Conservation (phyloP, 2,888 invertebrate genomes). For the Acrobasis repandana region DNA sequence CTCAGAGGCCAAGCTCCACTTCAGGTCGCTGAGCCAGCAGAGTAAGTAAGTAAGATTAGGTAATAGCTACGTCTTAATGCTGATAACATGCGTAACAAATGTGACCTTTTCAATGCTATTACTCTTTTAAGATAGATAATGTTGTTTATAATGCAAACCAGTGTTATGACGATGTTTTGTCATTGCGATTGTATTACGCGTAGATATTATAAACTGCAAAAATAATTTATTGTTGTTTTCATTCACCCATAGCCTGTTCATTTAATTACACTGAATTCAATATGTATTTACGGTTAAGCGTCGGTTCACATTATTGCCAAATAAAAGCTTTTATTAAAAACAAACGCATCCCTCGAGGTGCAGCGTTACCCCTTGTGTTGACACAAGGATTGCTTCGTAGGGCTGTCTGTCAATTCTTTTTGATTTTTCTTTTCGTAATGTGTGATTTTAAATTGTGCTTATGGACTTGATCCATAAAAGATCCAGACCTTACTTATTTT, state of each 20-base stretch:
- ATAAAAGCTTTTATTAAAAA: conserved; percentile 76
- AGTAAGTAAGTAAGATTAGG: too few species aligned
- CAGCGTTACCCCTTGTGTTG: conserved; percentile 61
- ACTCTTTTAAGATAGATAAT: too few species aligned
- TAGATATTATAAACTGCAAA: background rate
- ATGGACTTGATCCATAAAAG: too few species aligned
- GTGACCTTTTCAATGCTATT: too few species aligned
- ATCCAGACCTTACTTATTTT: too few species aligned
- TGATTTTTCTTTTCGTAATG: background rate
- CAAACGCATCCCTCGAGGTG: conserved; percentile 64
- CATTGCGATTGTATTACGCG: too few species aligned
- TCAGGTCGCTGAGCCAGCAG: too few species aligned
- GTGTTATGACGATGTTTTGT: too few species aligned
- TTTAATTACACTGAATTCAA: conserved; percentile 28
- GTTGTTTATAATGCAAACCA: too few species aligned
- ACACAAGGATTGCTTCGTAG: conserved; percentile 61
- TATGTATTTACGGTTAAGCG: conserved; percentile 30
- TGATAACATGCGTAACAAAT: too few species aligned
- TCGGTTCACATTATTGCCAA: conserved; percentile 53
- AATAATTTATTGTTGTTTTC: background rate
- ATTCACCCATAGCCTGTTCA: background rate
- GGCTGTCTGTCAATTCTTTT: conserved; percentile 43
- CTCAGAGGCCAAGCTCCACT: too few species aligned
- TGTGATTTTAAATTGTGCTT: background rate
- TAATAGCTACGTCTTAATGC: too few species aligned